A percentile compares a stretch with the other conserved stretches of the same genome.
phyloP scores from a whole-genome alignment of 2,797 vertebrate genomes.

The Emydoidea blandingii region DNA sequence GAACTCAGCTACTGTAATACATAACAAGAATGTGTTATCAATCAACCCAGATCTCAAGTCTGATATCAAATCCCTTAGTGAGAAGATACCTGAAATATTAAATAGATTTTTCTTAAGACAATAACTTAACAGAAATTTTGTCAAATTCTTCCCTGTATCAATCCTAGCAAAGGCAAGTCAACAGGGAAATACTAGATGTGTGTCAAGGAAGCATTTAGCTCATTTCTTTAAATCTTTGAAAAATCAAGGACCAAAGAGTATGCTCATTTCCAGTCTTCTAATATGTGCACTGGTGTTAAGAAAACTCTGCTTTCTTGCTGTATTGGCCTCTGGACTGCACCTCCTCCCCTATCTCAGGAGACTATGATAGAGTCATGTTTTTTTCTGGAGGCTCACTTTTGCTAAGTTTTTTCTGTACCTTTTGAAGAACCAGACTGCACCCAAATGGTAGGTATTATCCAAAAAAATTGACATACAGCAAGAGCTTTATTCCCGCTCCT shows the following conservation, averaged over 20 bases:
- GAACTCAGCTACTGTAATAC: neutral
- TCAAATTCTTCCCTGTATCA: neutral
- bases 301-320: neutral
- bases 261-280: neutral
- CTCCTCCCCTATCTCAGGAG: neutral
- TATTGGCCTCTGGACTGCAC: neutral
- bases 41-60: neutral
- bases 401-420: neutral
- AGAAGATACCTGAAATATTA: neutral
- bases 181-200: neutral
- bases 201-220: neutral
- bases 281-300: neutral
- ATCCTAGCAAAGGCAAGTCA: neutral
- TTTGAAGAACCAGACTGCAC: neutral
- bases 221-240: neutral
- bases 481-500: neutral
- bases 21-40: neutral
- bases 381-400: neutral
- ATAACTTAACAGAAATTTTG: neutral
- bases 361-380: neutral
- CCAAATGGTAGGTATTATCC: neutral
- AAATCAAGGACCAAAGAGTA: accelerated
- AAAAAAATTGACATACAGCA: neutral
- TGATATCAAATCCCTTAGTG: neutral
- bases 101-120: neutral